phyloP scores from a whole-genome alignment of 2,888 invertebrate genomes.

The Omphaloscelis lunosa region DNA sequence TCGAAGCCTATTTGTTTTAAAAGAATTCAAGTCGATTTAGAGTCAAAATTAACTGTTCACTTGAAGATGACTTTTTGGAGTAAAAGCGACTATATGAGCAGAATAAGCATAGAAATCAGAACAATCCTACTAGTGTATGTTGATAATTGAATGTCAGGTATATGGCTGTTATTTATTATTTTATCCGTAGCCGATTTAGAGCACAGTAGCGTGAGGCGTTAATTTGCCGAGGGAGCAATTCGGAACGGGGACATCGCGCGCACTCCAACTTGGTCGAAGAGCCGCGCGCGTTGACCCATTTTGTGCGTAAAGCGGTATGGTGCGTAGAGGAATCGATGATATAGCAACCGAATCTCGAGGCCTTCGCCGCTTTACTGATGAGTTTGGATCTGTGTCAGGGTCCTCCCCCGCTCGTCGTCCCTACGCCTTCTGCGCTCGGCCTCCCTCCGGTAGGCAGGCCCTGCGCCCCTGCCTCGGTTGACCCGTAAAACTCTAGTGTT shows the following conservation, averaged over 20 bases:
- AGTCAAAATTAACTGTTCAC: neutral
- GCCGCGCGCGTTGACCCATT: conserved; percentile 87
- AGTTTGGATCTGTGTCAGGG: conserved; percentile 90
- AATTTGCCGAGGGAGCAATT: conserved; percentile 86
- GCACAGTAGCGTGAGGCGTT: conserved; percentile 79
- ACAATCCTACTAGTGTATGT: conserved; percentile 10
- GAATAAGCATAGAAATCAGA: neutral
- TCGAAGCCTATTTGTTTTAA: conserved; percentile 67
- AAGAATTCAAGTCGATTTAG: neutral
- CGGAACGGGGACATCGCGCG: conserved; percentile 85
- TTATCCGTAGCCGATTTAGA: conserved; percentile 77
- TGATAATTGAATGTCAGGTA: conserved; percentile 54
- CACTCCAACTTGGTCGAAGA: conserved; percentile 79
- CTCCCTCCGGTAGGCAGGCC: conserved; percentile 79
- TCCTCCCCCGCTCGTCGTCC: conserved; percentile 84
- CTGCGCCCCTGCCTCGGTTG: conserved; percentile 75
- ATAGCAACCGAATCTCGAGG: conserved; percentile 87
- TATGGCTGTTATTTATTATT: conserved; percentile 67
- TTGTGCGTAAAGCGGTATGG: conserved; percentile 84
- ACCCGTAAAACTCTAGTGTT: conserved; percentile 88
- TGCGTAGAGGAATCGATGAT: conserved; percentile 88
- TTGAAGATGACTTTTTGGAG: neutral
- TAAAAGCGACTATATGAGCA: neutral
- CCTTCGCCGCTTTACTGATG: conserved; percentile 86
- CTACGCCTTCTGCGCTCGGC: conserved; percentile 81